Evolutionary conservation across 1,140 invertebrate genomes (phyloP).

Genomic region (Anagrus nilaparvatae): DNA sequence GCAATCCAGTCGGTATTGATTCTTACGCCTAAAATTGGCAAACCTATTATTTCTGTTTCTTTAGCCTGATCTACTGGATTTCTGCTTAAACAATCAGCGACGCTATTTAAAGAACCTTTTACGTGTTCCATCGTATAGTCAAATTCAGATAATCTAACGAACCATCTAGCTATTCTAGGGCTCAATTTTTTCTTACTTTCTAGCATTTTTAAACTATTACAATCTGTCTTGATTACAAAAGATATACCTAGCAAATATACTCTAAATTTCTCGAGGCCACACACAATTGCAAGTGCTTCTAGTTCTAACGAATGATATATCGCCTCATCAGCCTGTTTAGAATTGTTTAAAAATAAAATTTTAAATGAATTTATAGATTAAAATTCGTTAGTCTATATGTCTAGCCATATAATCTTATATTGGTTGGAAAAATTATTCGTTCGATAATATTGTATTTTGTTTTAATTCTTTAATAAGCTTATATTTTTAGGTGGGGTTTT

Average conservation of each 20-base stretch:
- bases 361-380: too few species aligned
- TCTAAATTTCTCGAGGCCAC: background rate
- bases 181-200: background rate
- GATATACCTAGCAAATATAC: constrained; percentile 11
- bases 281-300: constrained; percentile 9
- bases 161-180: background rate
- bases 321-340: background rate
- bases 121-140: constrained; percentile 1
- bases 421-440: too few species aligned
- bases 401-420: too few species aligned
- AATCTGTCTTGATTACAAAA: too few species aligned
- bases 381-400: too few species aligned
- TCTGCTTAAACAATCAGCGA: constrained; percentile 1
- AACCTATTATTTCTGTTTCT: constrained; percentile 6
- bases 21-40: constrained; percentile 1
- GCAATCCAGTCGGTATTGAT: constrained; percentile 23
- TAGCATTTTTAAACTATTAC: background rate
- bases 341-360: constrained; percentile 10
- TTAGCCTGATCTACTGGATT: constrained; percentile 4
- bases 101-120: background rate
- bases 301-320: background rate
- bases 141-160: background rate
- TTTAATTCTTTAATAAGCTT: too few species aligned
- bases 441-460: too few species aligned
- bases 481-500: too few species aligned